A percentile compares a stretch with the other conserved stretches of the same genome.
These are phyloP conservation scores for Azemiops feae DNA, from an alignment of 2,113 vertebrate genomes.

Conservation along the genomic window DNA sequence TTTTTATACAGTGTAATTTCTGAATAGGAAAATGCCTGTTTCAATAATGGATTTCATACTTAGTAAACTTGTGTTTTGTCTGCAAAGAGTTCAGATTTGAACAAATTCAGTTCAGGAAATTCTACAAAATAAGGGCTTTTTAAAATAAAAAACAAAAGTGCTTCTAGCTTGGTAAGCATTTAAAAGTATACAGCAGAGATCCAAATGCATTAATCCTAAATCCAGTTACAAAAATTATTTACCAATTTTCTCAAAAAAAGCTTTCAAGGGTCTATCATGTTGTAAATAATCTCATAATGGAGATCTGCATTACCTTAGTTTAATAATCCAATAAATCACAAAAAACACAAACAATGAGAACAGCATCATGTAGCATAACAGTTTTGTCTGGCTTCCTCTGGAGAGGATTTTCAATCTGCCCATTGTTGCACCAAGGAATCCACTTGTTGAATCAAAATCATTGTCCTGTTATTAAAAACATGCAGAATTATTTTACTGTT, in stretches of 20 bases:
- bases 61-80: neutral
- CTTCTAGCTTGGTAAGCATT: conserved; percentile 11
- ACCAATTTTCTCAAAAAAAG: conserved; percentile 36
- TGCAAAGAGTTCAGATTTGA: conserved; percentile 3
- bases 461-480: conserved; percentile 75
- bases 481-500: neutral
- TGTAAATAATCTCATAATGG: conserved; percentile 34
- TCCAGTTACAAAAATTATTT: conserved; percentile 43
- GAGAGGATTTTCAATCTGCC: conserved; percentile 88
- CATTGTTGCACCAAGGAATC: conserved; percentile 89
- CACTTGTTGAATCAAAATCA: conserved; percentile 92
- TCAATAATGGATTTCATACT: neutral
- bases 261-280: conserved; percentile 30
- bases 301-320: conserved; percentile 73
- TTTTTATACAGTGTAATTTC: neutral
- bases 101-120: conserved; percentile 32
- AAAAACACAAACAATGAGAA: conserved; percentile 94
- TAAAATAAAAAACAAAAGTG: neutral
- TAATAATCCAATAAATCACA: conserved; percentile 95
- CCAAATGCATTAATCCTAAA: conserved; percentile 52
- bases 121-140: conserved; percentile 48
- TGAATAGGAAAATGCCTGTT: neutral
- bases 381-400: conserved; percentile 91
- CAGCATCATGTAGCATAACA: conserved; percentile 93
- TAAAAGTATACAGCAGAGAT: conserved; percentile 15